Conservation (phyloP, 1,140 invertebrate genomes). For the Zelostemma sp. region DNA sequence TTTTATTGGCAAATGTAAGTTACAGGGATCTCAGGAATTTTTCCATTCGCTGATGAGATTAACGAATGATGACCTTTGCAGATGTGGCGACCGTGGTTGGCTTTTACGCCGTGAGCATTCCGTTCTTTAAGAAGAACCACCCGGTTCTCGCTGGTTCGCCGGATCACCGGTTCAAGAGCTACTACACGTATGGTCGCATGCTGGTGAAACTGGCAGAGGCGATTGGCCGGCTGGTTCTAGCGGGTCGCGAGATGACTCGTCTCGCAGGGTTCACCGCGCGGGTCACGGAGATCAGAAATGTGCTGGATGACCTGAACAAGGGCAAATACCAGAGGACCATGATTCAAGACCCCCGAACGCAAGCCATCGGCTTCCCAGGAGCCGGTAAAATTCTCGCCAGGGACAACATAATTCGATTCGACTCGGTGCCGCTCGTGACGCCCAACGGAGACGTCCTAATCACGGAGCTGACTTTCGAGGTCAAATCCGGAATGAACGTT, state of each 20-base stretch:
- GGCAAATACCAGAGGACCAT: conserved; percentile 92
- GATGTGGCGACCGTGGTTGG: conserved; percentile 95
- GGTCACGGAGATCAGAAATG: conserved; percentile 90
- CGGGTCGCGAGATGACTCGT: conserved; percentile 93
- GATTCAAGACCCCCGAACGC: conserved; percentile 73
- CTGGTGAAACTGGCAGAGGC: conserved; percentile 96
- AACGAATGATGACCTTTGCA: conserved; percentile 70
- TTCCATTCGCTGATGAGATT: not conserved
- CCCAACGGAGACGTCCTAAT: conserved; percentile 97
- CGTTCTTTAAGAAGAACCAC: conserved; percentile 86
- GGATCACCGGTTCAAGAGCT: conserved; percentile 77
- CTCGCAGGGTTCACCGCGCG: conserved; percentile 94
- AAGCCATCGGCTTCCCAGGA: conserved; percentile 73
- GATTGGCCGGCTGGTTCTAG: conserved; percentile 92
- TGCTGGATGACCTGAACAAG: conserved; percentile 88
- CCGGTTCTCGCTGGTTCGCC: conserved; percentile 71
- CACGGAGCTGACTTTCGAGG: conserved; percentile 90
- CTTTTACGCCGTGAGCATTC: conserved; percentile 94
- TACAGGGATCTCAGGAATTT: not conserved
- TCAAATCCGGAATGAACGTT: conserved; percentile 95
- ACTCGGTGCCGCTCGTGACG: conserved; percentile 93
- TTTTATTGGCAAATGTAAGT: conserved; percentile 95
- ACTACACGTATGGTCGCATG: conserved; percentile 98
- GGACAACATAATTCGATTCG: conserved; percentile 95
- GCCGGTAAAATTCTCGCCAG: conserved; percentile 85